A percentile compares a stretch with the other conserved stretches of the same genome.
Conservation (phyloP, 2,113 vertebrate genomes). For the Arothron firmamentum region DNA sequence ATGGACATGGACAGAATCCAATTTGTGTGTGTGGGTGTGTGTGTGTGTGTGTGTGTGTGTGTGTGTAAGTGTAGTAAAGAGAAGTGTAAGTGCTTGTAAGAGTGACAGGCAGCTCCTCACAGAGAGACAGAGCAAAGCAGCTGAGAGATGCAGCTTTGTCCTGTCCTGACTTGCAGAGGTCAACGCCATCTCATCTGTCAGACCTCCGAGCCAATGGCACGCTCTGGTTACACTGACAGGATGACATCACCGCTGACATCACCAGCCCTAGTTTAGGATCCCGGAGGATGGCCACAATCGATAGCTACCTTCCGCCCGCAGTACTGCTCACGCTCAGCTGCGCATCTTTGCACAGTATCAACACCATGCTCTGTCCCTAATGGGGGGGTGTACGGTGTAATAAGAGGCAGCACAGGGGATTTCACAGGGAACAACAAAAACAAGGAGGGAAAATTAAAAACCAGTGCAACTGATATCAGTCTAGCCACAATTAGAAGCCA, state of each 20-base stretch:
- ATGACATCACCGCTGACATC: slow-evolving; percentile 74
- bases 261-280: slow-evolving; percentile 57
- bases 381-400: slow-evolving; percentile 23
- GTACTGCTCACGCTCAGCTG: slow-evolving; percentile 24
- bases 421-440: slow-evolving; percentile 46
- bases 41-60: background rate
- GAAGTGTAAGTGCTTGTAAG: slow-evolving; percentile 11
- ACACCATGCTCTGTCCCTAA: slow-evolving; percentile 33
- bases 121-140: slow-evolving; percentile 10
- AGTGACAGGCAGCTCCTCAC: slow-evolving; percentile 40
- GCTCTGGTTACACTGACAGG: slow-evolving; percentile 65
- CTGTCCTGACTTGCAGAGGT: slow-evolving; percentile 58
- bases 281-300: slow-evolving; percentile 58
- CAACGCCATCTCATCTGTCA: slow-evolving; percentile 63
- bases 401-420: slow-evolving; percentile 44
- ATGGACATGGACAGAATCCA: slow-evolving; percentile 78
- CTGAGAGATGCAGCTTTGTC: slow-evolving; percentile 48
- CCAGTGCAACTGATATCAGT: slow-evolving; percentile 33
- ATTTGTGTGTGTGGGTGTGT: slow-evolving; percentile 42
- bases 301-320: slow-evolving; percentile 50
- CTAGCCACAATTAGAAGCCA: slow-evolving; percentile 40
- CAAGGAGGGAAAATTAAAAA: slow-evolving; percentile 55
- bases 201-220: slow-evolving; percentile 66
- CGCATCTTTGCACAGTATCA: slow-evolving; percentile 33
- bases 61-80: slow-evolving; percentile 1